Evolutionary conservation across 2,888 invertebrate genomes (phyloP), one percentile per base, ranked within the genome.

Genomic region (Stenurella melanura): DNA sequence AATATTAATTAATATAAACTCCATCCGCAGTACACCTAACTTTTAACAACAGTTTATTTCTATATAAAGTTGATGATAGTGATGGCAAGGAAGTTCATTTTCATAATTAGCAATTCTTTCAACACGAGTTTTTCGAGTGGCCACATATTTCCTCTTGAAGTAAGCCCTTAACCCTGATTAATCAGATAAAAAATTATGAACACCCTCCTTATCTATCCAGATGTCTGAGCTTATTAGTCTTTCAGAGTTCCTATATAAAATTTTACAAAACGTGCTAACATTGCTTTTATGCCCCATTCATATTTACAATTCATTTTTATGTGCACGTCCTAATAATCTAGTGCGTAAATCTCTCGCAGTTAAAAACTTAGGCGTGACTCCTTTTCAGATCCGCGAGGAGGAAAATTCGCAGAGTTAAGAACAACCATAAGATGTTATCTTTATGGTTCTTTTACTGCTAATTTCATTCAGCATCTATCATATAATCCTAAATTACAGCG

Each of bases 391-490:
- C 21, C 19, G 19, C 58, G 58, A 58, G 21, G 58, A 58, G 58
- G 58, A 58, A 21, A 18, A 58, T 9, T 7, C 15, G 12, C 58
- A 58, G 21, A 58, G 58, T 58, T 58, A 58, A 58, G 61, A 64
- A 64, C 64, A 56, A 56, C 68, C 56, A 68, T 68, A 68, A 26
- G 26, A 68, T 68, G 17, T 68, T 58, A 70, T 70, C 38, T 58
- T 38, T 58, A 70, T 19, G 50, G 17, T 69, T 69, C 56, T n/a
- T 60, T 60, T 70, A 70, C 60, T 38, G 42, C 70, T 70, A 70
- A 70, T 70, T 60, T 60, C 56, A 60, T 70, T 58, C 70, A 60
- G 56, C 30, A 69, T 58, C 70, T 38, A 70, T 60, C 42, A 60
- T 19, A 57, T 64, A 73, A 58, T 58, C 34, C 56, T 58, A 66